A percentile compares a stretch with the other conserved stretches of the same genome.
Conservation (phyloP, 2,888 invertebrate species). For the Ichneumoninae sp. region DNA sequence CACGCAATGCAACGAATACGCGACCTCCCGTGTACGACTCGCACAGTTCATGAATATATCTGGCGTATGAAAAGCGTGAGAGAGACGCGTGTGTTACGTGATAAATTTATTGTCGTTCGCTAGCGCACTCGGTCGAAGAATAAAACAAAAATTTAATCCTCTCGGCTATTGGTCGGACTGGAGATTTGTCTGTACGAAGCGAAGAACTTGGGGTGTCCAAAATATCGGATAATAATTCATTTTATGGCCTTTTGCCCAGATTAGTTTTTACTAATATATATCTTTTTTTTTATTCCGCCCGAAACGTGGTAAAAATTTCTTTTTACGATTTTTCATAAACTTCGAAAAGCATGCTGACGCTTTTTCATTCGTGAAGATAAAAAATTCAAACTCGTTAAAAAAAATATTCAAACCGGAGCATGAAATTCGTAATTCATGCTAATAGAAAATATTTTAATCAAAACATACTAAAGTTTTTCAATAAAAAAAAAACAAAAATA, state of each 20-base stretch:
- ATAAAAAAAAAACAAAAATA: neutral
- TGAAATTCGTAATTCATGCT: too few relatives aligned
- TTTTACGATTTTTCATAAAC: too few relatives aligned
- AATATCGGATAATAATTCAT: neutral
- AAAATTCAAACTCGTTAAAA: too few relatives aligned
- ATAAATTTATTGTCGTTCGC: neutral
- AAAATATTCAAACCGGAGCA: too few relatives aligned
- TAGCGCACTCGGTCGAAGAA: neutral
- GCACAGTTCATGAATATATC: neutral
- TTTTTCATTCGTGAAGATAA: too few relatives aligned
- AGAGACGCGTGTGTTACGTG: neutral
- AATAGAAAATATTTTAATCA: too few relatives aligned
- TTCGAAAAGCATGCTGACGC: too few relatives aligned
- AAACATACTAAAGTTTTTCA: too few relatives aligned
- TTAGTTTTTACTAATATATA: too few relatives aligned
- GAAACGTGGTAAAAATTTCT: too few relatives aligned
- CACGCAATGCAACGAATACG: conserved; percentile 3
- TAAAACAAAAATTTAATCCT: neutral
- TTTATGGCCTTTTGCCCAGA: too few relatives aligned
- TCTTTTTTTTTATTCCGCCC: too few relatives aligned
- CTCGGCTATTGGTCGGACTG: neutral
- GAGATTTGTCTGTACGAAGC: neutral
- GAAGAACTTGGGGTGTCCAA: neutral
- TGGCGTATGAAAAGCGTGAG: neutral
- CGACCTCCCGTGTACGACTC: neutral